phyloP scores from a whole-genome alignment of 2,888 invertebrate genomes.

The Eulithis prunata region DNA sequence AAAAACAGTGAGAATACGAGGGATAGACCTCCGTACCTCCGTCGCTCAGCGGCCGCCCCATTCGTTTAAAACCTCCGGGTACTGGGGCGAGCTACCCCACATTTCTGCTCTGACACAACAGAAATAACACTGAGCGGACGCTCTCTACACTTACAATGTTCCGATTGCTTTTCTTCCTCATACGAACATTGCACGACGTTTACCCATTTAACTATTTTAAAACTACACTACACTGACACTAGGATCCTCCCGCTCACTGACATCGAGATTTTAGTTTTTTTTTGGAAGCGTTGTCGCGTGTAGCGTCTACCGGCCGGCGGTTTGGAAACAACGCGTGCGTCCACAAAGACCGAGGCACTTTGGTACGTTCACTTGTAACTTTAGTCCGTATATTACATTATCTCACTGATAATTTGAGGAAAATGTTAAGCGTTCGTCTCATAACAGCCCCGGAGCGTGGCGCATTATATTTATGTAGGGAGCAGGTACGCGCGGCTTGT shows the following conservation, averaged over 20 bases:
- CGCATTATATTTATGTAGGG: slow-evolving; percentile 58
- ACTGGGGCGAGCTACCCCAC: slow-evolving; percentile 75
- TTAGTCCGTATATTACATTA: slow-evolving; percentile 86
- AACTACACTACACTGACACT: slow-evolving; percentile 80
- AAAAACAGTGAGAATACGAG: slow-evolving; percentile 77
- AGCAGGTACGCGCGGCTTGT: slow-evolving; percentile 70
- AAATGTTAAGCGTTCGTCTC: slow-evolving; percentile 67
- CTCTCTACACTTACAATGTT: slow-evolving; percentile 81
- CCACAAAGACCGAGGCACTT: slow-evolving; percentile 79
- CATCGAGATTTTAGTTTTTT: slow-evolving; percentile 74
- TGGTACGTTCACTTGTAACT: slow-evolving; percentile 78
- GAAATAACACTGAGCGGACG: slow-evolving; percentile 69
- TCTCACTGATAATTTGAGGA: slow-evolving; percentile 78
- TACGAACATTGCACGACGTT: slow-evolving; percentile 83
- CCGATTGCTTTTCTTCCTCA: slow-evolving; percentile 83
- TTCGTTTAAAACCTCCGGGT: slow-evolving; percentile 68
- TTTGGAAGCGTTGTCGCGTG: slow-evolving; percentile 83
- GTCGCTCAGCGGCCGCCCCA: slow-evolving; percentile 76
- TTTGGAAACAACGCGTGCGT: slow-evolving; percentile 48
- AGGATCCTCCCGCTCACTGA: slow-evolving; percentile 75
- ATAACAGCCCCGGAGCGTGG: slow-evolving; percentile 73
- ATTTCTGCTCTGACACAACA: slow-evolving; percentile 73
- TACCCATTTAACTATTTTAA: slow-evolving; percentile 83
- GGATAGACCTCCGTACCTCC: slow-evolving; percentile 81
- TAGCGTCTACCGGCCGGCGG: slow-evolving; percentile 88